These are phyloP conservation scores for Danio tinwini DNA, from an alignment of 2,797 vertebrate species.

Conservation along the genomic window DNA sequence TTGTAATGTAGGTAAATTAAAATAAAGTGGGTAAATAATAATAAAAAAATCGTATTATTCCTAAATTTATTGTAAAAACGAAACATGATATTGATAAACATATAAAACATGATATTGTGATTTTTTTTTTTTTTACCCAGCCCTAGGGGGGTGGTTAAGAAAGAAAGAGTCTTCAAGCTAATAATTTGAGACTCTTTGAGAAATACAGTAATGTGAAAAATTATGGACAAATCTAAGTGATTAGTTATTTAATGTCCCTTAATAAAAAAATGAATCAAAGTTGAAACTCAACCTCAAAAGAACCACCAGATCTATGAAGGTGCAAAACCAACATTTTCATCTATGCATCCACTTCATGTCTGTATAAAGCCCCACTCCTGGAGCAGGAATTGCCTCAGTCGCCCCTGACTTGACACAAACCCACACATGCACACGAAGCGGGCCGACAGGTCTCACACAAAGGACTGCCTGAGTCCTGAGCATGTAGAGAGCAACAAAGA, in stretches of 20 bases:
- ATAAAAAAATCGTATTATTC: no score
- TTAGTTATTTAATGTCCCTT: neutral
- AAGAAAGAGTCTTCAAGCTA: no score
- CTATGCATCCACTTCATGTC: neutral
- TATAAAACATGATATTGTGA: no score
- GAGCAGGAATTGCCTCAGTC: neutral
- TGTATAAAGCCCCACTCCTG: slow-evolving; percentile 1
- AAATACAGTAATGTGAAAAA: no score
- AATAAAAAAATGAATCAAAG: neutral
- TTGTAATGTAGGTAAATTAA: no score
- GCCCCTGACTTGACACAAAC: neutral
- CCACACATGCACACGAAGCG: neutral
- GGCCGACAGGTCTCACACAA: slow-evolving; percentile 44
- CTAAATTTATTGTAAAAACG: no score
- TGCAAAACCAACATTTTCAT: neutral
- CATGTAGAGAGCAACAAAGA: slow-evolving; percentile 41
- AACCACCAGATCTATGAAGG: slow-evolving; percentile 10
- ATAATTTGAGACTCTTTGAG: no score
- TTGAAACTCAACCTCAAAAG: neutral
- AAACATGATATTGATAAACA: no score
- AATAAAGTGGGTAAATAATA: no score
- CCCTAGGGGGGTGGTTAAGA: no score
- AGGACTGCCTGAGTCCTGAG: slow-evolving; percentile 37
- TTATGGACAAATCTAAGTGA: no score
- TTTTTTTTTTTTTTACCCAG: no score